Base-by-base conservation (phyloP, 2,888 invertebrate species). In the Andrena minutula region DNA sequence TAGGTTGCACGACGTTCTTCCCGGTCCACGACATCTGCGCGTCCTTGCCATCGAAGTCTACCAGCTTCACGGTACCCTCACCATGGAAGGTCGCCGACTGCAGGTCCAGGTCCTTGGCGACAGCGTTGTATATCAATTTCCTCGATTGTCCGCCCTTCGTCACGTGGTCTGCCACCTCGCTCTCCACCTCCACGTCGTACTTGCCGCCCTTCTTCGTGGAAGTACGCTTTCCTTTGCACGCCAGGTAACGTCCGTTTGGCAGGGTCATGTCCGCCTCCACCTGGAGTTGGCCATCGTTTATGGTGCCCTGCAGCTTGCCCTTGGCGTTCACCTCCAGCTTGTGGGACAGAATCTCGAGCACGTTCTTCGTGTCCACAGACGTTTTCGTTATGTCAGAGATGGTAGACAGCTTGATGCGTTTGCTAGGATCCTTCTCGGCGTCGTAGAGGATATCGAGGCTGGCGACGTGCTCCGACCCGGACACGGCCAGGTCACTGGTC, bases 381-480 rank as follows among this genome's bases (percentile, higher is more conserved):
- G 94, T 94, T 5, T 94, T 94, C 47, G 94, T 95, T 0, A 95
- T 85, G 82, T 95, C 95, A 73, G 95, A 96, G 83, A 95, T 95
- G 0, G 97, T 97, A 47, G 95, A 95, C 53, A 97, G 88, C 77
- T 95, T 95, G 3, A 97, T 87, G 88, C 96, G 96, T 88, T 97
- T 96, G 60, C 94, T 95, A 60, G 96, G 96, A 90, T 97, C 96
- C 90, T 96, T 96, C 68, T 96, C 96, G 80, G 95, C 96, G 92
- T 97, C 96, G 41, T 97, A 95, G 87, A 95, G 95, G 3, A 98
- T 70, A 63, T 96, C 96, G 0, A 96, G 89, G 64, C 96, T 95
- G 0, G 96, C 94, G 81, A 95, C 95, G 92, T 95, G 96, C 1
- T 95, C 95, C 0, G 96, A 95, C 0, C 95, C 95, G 69, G 95